Evolutionary conservation across 2,888 invertebrate species (phyloP), one percentile per base, ranked within the genome.

Genomic region (Acleris sparsana): DNA sequence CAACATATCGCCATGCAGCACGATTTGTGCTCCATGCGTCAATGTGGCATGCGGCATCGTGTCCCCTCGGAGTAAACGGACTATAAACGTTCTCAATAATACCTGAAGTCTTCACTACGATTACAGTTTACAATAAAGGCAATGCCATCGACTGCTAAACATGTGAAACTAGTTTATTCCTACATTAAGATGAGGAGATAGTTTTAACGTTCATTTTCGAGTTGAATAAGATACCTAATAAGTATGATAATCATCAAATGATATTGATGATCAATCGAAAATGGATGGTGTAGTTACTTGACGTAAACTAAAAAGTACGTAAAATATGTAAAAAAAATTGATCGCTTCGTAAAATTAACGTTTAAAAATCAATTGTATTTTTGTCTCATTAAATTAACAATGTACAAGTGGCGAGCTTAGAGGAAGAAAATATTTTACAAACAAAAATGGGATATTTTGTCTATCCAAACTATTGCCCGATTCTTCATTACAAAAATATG

Each of bases 401-500:
- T 75, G 82, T 86, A 86, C 85, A 88, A 86, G 76, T 81, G 65
- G 73, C 74, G 86, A 88, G 87, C 88, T 87, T 88, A 86, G 82
- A 60, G 59, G 68, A 69, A 69, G 70, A 71, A 58, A 59, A 63
- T 67, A 59, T 53, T 63, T 57, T 68, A 63, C 46, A 67, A 62
- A 53, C 55, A 55, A 57, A 56, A 70, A 61, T 67, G 70, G 46
- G 71, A 75, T 78, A 76, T 73, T 74, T 39, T 62, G 56, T 75
- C 75, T 75, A 75, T 72, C 64, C 16, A 49, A 17, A 46, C 29
- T 63, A 51, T 63, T 57, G 43, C 43, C 33, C 9, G 9, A 51
- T 18, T 57, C 16, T 57, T 63, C 25, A 49, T 57, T 57, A 25
- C n/a, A 25, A 16, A 25, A 52, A 52, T 13, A 52, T 25, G 60